Percentiles rank a stretch among this genome's conserved stretches.
phyloP scores from a whole-genome alignment of 2,888 invertebrate species.

The Agonum fuliginosum region DNA sequence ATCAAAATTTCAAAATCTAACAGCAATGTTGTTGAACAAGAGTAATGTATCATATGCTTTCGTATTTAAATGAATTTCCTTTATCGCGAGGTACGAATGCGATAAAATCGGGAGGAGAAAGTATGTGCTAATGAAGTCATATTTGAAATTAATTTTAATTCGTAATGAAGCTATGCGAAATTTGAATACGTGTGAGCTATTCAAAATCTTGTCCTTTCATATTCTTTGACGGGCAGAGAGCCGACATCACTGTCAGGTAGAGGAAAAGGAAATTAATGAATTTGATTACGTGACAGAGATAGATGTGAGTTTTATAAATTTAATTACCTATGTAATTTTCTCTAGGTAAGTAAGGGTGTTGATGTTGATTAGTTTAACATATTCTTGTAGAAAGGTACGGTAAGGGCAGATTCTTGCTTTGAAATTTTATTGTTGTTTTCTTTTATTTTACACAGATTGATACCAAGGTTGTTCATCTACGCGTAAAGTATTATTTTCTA shows the following conservation, averaged over 20 bases:
- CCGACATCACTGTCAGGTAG: slow-evolving; percentile 17
- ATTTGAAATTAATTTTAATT: slow-evolving; percentile 46
- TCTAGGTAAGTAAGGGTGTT: neutral
- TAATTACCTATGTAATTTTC: slow-evolving; percentile 20
- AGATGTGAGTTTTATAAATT: slow-evolving; percentile 34
- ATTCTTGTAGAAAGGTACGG: no score
- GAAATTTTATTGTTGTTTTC: no score
- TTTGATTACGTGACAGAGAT: slow-evolving; percentile 32
- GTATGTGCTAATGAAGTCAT: slow-evolving; percentile 41
- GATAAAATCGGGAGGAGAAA: slow-evolving; percentile 22
- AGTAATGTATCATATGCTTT: slow-evolving; percentile 20
- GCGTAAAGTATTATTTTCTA: no score
- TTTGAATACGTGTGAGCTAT: slow-evolving; percentile 26
- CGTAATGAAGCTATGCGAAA: slow-evolving; percentile 11
- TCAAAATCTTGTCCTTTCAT: slow-evolving; percentile 15
- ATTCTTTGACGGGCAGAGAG: neutral
- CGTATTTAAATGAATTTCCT: slow-evolving; percentile 38
- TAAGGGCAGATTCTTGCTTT: no score
- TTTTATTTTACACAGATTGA: no score
- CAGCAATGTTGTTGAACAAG: slow-evolving; percentile 12
- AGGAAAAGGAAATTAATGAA: slow-evolving; percentile 16
- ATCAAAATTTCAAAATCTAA: slow-evolving; percentile 24
- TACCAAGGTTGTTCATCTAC: no score
- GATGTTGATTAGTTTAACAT: no score
- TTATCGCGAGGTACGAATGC: neutral